Evolutionary conservation across 2,888 invertebrate genomes (phyloP).

Genomic region (Drosophila mulleri): DNA sequence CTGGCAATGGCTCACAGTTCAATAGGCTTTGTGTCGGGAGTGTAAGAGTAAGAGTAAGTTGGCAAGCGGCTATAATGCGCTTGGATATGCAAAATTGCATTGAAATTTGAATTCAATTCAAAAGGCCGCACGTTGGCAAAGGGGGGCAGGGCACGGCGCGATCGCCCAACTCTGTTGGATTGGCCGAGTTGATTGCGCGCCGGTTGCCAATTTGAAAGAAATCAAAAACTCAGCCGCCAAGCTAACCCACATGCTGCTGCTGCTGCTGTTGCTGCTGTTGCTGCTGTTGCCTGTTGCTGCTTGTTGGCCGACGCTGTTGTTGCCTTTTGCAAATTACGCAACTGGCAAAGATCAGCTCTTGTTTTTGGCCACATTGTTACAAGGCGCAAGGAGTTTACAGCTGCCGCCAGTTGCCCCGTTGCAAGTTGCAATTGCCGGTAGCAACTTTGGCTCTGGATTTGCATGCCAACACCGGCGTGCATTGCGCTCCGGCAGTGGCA

Average conservation of each 20-base stretch:
- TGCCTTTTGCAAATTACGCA: constrained; percentile 74
- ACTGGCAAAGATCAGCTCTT: constrained; percentile 69
- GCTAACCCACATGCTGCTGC: constrained; percentile 27
- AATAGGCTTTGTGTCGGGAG: constrained; percentile 72
- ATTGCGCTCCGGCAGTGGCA: constrained; percentile 57
- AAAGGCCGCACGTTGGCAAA: constrained; percentile 64
- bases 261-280: constrained; percentile 35
- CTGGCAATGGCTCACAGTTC: constrained; percentile 71
- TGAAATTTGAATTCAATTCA: constrained; percentile 84
- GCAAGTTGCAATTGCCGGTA: constrained; percentile 46
- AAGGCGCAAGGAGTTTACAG: constrained; percentile 62
- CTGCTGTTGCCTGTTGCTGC: constrained; percentile 18
- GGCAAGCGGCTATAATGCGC: constrained; percentile 81
- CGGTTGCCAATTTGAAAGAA: constrained; percentile 81
- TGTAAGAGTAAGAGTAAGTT: constrained; percentile 68
- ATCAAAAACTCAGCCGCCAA: constrained; percentile 76
- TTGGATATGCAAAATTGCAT: constrained; percentile 84
- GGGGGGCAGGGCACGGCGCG: not conserved
- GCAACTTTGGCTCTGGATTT: constrained; percentile 50
- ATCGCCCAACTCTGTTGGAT: constrained; percentile 45
- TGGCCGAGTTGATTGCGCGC: constrained; percentile 70
- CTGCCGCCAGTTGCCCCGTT: constrained; percentile 45
- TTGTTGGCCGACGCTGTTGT: constrained; percentile 38
- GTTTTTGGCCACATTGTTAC: constrained; percentile 72
- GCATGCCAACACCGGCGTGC: constrained; percentile 62